A percentile compares a stretch with the other conserved stretches of the same genome.
Evolutionary conservation across 2,888 invertebrate species (phyloP).

Genomic region (Callosobruchus maculatus): DNA sequence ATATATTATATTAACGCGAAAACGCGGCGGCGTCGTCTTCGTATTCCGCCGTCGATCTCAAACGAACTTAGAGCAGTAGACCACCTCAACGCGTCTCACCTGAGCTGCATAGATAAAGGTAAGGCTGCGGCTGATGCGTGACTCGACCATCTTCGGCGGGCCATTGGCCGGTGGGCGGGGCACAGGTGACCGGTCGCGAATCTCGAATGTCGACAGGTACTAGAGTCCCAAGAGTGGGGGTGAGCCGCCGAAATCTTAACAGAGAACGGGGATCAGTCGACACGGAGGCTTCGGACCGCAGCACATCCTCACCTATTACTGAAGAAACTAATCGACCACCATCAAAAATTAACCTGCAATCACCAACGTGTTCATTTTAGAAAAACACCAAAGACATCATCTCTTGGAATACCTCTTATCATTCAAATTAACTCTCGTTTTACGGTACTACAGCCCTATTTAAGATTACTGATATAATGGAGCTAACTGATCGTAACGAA

Average conservation of each 20-base stretch:
- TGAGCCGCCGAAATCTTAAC: neutral
- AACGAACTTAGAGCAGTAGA: neutral
- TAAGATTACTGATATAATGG: too few species aligned
- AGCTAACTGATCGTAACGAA: too few species aligned
- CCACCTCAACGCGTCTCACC: constrained; percentile 24
- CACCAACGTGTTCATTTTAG: too few species aligned
- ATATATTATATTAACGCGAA: neutral
- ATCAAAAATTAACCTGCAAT: neutral
- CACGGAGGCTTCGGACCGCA: neutral
- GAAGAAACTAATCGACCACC: neutral
- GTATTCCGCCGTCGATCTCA: neutral
- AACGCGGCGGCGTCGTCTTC: neutral
- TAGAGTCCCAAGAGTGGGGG: neutral
- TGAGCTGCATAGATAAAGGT: constrained; percentile 24
- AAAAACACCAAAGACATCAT: too few species aligned
- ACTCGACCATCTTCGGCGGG: constrained; percentile 17
- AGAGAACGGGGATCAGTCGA: neutral
- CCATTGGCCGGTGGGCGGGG: constrained; percentile 48
- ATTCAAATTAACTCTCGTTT: too few species aligned
- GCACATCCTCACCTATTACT: neutral
- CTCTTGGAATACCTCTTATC: too few species aligned
- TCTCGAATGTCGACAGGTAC: neutral
- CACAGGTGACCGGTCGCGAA: constrained; percentile 16
- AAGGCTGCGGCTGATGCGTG: constrained; percentile 21
- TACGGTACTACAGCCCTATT: too few species aligned